These are phyloP conservation scores for Atractosteus spatula DNA, from an alignment of 2,113 vertebrate genomes.

Conservation along the genomic window DNA sequence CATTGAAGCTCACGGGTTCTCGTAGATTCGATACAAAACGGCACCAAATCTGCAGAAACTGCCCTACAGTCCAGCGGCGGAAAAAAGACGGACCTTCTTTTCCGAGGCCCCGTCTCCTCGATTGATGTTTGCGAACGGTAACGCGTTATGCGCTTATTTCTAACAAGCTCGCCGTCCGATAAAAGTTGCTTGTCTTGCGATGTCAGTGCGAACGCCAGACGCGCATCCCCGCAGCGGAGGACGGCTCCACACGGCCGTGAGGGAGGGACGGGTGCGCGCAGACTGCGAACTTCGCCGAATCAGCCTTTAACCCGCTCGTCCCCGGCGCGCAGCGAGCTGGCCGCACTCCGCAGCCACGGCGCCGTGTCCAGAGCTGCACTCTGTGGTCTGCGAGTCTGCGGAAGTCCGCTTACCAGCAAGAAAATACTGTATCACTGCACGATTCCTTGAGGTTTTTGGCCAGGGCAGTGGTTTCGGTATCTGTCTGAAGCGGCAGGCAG, in stretches of 20 bases:
- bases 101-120: too few species aligned
- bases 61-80: not conserved
- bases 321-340: not conserved
- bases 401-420: too few species aligned
- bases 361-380: too few species aligned
- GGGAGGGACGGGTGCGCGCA: conserved; percentile 4
- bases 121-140: not conserved
- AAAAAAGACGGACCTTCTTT: not conserved
- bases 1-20: not conserved
- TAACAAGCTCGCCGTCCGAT: not conserved
- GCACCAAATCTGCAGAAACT: not conserved
- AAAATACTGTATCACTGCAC: too few species aligned
- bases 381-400: too few species aligned
- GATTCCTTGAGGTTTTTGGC: too few species aligned
- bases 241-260: not conserved
- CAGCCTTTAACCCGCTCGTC: conserved; percentile 14
- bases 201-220: conserved; percentile 5
- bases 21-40: not conserved
- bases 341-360: too few species aligned
- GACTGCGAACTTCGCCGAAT: conserved; percentile 6
- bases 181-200: conserved; percentile 2
- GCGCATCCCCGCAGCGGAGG: not conserved
- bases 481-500: too few species aligned
- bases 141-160: not conserved
- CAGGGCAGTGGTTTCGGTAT: too few species aligned